These are phyloP conservation scores for Anarrhichthys ocellatus DNA, from an alignment of 2,113 vertebrate genomes.

Conservation along the genomic window DNA sequence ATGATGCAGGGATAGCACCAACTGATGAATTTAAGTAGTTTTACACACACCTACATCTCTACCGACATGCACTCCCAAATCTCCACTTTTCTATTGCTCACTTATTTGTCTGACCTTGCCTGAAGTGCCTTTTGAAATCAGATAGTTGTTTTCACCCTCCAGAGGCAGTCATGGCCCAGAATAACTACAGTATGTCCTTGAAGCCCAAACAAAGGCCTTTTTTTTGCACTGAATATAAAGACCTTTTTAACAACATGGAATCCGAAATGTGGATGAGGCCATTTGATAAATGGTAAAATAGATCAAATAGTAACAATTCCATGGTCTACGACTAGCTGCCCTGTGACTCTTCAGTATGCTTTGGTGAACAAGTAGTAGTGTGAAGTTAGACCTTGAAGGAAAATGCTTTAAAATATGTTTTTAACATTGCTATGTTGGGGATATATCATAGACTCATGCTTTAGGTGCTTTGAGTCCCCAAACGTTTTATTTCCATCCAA, in stretches of 20 bases:
- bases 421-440: neutral
- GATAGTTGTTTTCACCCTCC: constrained; percentile 41
- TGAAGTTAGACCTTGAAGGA: constrained; percentile 27
- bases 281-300: constrained; percentile 4
- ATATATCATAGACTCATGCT: constrained; percentile 1
- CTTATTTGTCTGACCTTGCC: constrained; percentile 63
- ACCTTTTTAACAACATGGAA: neutral
- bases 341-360: neutral
- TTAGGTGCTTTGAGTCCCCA: constrained; percentile 2
- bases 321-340: neutral
- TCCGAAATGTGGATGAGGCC: constrained; percentile 1
- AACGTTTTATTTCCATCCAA: neutral
- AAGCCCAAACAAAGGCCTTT: constrained; percentile 60
- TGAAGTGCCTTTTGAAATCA: constrained; percentile 59
- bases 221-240: constrained; percentile 19
- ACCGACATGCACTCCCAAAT: constrained; percentile 1
- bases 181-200: constrained; percentile 61
- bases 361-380: neutral
- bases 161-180: constrained; percentile 57
- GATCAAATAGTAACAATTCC: neutral
- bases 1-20: neutral
- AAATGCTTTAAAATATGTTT: constrained; percentile 21
- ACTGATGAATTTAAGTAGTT: constrained; percentile 14
- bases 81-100: constrained; percentile 38
- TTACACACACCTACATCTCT: neutral